Base-by-base conservation (phyloP, 2,888 invertebrate genomes). In the Pyrochroa serraticornis region DNA sequence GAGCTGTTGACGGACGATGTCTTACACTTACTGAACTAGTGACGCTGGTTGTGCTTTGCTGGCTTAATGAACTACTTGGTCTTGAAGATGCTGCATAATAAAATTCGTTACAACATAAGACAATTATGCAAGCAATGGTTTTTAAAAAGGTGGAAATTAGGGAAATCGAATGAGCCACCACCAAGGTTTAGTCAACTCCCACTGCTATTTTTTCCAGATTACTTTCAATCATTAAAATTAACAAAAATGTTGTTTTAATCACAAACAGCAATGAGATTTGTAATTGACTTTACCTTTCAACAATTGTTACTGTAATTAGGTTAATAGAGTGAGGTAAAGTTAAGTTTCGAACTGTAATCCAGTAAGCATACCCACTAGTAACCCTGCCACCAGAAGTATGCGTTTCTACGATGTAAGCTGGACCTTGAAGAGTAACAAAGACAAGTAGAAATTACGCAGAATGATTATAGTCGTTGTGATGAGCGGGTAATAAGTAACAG, bases 21-120 rank as follows among this genome's bases (percentile, higher is more conserved):
- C 89, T 84, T 62, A 85, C 80, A 45, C 81, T 81, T 55, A 79
- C 78, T 55, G 82, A 79, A 68, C 83, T 84, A 38, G 84, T 80
- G 62, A 85, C 82, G 73, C 87, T 85, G 74, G 82, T 83, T 75
- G 85, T 85, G 77, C 85, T 85, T 74, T 85, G 84, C 75, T 86
- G 85, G 77, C 90, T 93, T 84, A 94, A 85, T 70, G 94, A 92
- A 82, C 93, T 93, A 79, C 90, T 90, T 64, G 94, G 94, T 77
- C 94, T 85, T 69, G 93, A 93, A 62, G 88, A 86, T 70, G 84
- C 87, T 83, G 76, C n/a, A 64, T 36, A 45, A 45, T 12, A 35
- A 46, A 35, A 46, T 3, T 36, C 12, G 33, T 50, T 48, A 37
- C 1, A 30, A 37, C 41, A 8, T 39, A 7, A 10, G 31, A 32